Percentiles rank a stretch among this genome's conserved stretches.
Evolutionary conservation across 2,888 invertebrate genomes (phyloP).

Genomic region (Euplagia quadripunctaria): DNA sequence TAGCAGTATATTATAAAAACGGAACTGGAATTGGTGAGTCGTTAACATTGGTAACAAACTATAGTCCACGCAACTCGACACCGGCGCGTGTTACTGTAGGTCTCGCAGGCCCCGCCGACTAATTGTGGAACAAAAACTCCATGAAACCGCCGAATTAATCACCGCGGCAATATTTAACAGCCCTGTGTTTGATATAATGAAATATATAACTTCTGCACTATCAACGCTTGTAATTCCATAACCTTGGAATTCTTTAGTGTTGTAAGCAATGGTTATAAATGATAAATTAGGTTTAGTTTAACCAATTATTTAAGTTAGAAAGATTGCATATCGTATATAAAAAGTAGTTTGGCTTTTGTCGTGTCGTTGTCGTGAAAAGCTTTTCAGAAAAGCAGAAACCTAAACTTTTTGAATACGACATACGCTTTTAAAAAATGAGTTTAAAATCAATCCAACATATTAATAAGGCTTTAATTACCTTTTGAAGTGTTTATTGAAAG

Average conservation of each 20-base stretch:
- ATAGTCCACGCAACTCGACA: slow-evolving; percentile 75
- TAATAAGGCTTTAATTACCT: too few relatives aligned
- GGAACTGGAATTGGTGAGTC: slow-evolving; percentile 70
- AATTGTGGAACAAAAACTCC: slow-evolving; percentile 84
- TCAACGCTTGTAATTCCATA: slow-evolving; percentile 49
- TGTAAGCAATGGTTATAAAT: slow-evolving; percentile 17
- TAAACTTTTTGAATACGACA: too few relatives aligned
- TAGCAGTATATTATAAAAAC: slow-evolving; percentile 76
- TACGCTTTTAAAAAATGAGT: too few relatives aligned
- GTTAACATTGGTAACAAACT: slow-evolving; percentile 73
- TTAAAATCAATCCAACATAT: too few relatives aligned
- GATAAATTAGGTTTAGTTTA: slow-evolving; percentile 13
- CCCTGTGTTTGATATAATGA: slow-evolving; percentile 68
- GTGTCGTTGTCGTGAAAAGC: not conserved
- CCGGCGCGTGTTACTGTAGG: slow-evolving; percentile 58
- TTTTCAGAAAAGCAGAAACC: not conserved
- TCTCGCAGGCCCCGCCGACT: slow-evolving; percentile 55
- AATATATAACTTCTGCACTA: slow-evolving; percentile 65
- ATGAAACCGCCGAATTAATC: slow-evolving; percentile 83
- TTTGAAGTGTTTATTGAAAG: slow-evolving; percentile 46
- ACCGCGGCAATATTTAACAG: slow-evolving; percentile 68
- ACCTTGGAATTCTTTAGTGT: slow-evolving; percentile 33
- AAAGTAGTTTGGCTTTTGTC: not conserved
- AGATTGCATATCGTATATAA: not conserved
- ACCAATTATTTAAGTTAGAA: not conserved